Conservation (phyloP, 92 coral and sea anemone genomes). For the Umimayanthus chanpuru region DNA sequence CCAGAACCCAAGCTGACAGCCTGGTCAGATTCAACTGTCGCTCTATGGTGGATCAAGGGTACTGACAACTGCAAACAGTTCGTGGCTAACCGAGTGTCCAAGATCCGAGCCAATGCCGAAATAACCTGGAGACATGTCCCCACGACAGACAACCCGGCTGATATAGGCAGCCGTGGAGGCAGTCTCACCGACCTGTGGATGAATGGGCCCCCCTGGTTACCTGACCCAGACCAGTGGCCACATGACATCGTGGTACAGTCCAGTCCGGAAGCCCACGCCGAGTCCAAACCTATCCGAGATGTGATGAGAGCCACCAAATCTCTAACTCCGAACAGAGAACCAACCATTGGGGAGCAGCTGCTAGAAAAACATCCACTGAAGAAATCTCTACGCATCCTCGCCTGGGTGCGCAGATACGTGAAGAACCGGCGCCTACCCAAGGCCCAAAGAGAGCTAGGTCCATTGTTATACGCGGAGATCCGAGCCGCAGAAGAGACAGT, state of each 20-base stretch:
- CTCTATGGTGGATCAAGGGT: constrained; percentile 43
- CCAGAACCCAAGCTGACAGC: constrained; percentile 25
- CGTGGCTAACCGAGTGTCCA: constrained; percentile 10
- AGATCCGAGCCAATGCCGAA: no score
- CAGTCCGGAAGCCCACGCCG: constrained; percentile 2
- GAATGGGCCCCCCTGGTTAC: constrained; percentile 32
- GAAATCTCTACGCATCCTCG: constrained; percentile 9
- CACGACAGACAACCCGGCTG: constrained; percentile 46
- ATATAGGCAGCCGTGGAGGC: constrained; percentile 29
- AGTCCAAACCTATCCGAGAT: neutral
- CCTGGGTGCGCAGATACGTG: constrained; percentile 27
- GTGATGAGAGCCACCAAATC: neutral
- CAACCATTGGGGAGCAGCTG: constrained; percentile 18
- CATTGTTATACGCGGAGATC: neutral
- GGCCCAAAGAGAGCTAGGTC: neutral
- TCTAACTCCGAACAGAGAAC: neutral
- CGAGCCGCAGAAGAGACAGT: neutral
- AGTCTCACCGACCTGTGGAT: neutral
- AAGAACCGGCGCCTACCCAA: neutral
- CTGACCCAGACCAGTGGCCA: constrained; percentile 38
- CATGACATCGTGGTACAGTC: neutral
- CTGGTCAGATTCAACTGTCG: constrained; percentile 53
- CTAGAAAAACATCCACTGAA: neutral
- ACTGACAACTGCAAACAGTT: constrained; percentile 42
- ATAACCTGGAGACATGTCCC: constrained; percentile 49